Evolutionary conservation across 2,888 invertebrate genomes (phyloP).

Genomic region (Dysmachus trigonus): DNA sequence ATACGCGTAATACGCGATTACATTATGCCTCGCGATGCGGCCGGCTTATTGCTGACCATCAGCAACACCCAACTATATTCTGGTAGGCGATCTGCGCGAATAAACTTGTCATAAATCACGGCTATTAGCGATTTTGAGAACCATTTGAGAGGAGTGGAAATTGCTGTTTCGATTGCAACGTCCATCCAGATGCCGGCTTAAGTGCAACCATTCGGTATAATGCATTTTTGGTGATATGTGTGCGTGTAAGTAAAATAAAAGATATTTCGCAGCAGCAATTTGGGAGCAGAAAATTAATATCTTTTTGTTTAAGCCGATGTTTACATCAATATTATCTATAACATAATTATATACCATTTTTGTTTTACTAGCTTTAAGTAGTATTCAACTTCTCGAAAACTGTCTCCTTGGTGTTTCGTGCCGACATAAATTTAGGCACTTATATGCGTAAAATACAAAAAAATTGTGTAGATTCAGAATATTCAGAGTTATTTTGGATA

Average conservation of each 20-base stretch:
- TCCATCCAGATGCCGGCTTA: background rate
- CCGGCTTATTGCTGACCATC: background rate
- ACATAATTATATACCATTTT: no score
- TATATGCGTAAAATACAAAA: no score
- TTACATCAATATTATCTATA: no score
- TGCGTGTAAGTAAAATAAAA: background rate
- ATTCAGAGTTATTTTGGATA: no score
- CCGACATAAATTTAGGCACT: no score
- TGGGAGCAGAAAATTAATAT: background rate
- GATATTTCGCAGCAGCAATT: background rate
- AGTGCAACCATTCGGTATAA: constrained; percentile 1
- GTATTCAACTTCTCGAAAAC: no score
- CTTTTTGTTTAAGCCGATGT: no score
- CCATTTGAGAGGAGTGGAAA: constrained; percentile 20
- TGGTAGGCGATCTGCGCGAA: background rate
- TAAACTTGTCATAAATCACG: constrained; percentile 37
- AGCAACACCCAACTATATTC: background rate
- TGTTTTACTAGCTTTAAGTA: no score
- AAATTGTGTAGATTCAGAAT: no score
- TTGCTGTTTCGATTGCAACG: constrained; percentile 15
- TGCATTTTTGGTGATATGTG: background rate
- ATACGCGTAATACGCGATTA: no score
- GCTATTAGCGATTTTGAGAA: constrained; percentile 38
- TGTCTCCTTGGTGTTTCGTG: no score
- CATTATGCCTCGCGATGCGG: background rate